Base-by-base conservation (phyloP, 2,888 invertebrate genomes). In the Acrobeloides nanus region DNA sequence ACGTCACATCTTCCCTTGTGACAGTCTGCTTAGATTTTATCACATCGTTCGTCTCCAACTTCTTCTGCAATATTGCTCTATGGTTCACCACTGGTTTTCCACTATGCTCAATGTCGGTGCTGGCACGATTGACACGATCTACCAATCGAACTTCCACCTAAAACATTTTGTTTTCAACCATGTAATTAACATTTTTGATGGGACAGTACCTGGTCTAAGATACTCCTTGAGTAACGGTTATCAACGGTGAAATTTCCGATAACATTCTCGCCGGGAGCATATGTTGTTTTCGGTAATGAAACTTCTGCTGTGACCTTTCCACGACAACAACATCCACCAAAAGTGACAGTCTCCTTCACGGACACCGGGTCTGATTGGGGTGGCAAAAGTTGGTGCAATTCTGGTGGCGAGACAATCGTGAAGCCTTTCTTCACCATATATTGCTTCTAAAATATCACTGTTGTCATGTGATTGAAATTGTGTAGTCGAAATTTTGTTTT, bases 391-490 rank as follows among this genome's bases (percentile, higher is more conserved):
- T 46, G 31, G 18, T 40, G 56, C 10, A 60, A 55, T 15, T 53
- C 51, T 10, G 47, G 53, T 17, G 66, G 62, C 1, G 62, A 44
- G 24, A 66, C 50, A 20, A 70, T 42, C 12, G 63, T 58, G 51
- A 70, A 66, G 6, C 61, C 64, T 40, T 61, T 60, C 46, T 70
- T 70, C 39, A 58, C 62, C 39, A 66, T 53, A 48, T 66, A 71
- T 34, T 66, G 59, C 21, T 60, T 54, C 68, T 69, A 27, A 38
- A 56, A 55, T 1, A n/a, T 21, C 17, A 8, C 17, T 7, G 20
- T 17, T 45, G 46, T n/a, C 42, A 8, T n/a, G 41, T 12, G 8
- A 27, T 15, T 38, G 15, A 40, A 40, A 40, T 4, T n/a, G n/a
- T n/a, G n/a, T n/a, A n/a, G n/a, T n/a, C n/a, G n/a, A n/a, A n/a